Evolutionary conservation across 2,113 vertebrate species (phyloP).

Genomic region (Amphiprion ocellaris): DNA sequence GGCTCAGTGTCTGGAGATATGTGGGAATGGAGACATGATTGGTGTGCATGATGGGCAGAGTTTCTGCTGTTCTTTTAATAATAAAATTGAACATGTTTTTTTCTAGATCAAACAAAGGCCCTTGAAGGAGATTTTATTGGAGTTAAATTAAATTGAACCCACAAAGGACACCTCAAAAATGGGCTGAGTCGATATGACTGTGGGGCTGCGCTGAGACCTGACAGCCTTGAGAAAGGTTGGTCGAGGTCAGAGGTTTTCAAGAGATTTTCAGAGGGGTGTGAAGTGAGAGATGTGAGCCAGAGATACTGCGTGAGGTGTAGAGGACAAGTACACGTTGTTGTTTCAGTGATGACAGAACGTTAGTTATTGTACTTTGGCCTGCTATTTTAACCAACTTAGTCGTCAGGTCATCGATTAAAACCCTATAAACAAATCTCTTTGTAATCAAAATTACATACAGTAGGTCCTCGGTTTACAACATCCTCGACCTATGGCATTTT

Average conservation of each 20-base stretch:
- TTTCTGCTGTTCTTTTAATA: constrained; percentile 20
- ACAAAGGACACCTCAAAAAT: constrained; percentile 9
- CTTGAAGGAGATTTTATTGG: constrained; percentile 33
- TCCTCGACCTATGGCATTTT: too few species aligned
- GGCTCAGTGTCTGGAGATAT: constrained; percentile 13
- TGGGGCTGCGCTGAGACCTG: constrained; percentile 16
- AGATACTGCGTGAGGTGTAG: too few species aligned
- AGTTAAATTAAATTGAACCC: constrained; percentile 29
- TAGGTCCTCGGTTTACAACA: too few species aligned
- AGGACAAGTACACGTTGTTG: too few species aligned
- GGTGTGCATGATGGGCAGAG: not conserved
- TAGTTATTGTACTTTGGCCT: too few species aligned
- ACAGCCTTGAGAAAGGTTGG: not conserved
- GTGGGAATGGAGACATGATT: not conserved
- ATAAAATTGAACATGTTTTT: constrained; percentile 9
- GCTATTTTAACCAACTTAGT: too few species aligned
- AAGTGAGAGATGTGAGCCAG: too few species aligned
- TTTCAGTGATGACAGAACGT: too few species aligned
- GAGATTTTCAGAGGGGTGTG: not conserved
- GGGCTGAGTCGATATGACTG: constrained; percentile 7
- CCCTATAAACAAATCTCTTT: too few species aligned
- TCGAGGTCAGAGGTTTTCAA: not conserved
- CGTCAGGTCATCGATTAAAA: too few species aligned
- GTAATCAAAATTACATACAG: too few species aligned
- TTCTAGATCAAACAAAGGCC: not conserved